phyloP scores from a whole-genome alignment of 1,140 invertebrate species.

The Acromyrmex charruanus region DNA sequence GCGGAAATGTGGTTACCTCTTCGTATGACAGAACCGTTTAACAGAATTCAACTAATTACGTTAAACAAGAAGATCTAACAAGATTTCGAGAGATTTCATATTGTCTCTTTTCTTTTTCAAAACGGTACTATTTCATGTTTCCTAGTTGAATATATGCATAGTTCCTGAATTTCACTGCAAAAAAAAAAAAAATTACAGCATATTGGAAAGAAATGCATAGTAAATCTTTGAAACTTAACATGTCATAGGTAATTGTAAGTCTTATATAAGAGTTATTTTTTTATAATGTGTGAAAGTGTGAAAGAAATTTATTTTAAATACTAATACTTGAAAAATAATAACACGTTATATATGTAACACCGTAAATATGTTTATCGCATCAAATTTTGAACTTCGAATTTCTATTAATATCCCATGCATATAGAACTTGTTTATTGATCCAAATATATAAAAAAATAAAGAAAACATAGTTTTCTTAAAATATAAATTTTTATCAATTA shows the following conservation, averaged over 20 bases:
- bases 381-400: neutral
- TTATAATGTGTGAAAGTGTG: neutral
- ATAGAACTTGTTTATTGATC: neutral
- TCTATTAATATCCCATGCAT: neutral
- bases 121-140: constrained; percentile 1
- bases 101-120: neutral
- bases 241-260: neutral
- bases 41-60: constrained; percentile 41
- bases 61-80: constrained; percentile 22
- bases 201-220: neutral
- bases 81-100: constrained; percentile 1
- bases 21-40: constrained; percentile 6
- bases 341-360: neutral
- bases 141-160: neutral
- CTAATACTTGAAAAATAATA: neutral
- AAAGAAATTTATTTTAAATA: neutral
- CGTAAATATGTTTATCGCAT: neutral
- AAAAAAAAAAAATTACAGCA: neutral
- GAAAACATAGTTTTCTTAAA: too few relatives aligned
- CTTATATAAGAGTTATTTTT: neutral
- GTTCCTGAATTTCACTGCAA: neutral
- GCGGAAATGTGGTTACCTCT: constrained; percentile 15
- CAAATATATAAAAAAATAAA: too few relatives aligned
- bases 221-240: constrained; percentile 17
- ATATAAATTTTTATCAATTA: too few relatives aligned